A percentile compares a stretch with the other conserved stretches of the same genome.
Evolutionary conservation across 30 jellyfish, hydroid and myxozoan genomes (phyloP).

Genomic region (Catostylus mosaicus): DNA sequence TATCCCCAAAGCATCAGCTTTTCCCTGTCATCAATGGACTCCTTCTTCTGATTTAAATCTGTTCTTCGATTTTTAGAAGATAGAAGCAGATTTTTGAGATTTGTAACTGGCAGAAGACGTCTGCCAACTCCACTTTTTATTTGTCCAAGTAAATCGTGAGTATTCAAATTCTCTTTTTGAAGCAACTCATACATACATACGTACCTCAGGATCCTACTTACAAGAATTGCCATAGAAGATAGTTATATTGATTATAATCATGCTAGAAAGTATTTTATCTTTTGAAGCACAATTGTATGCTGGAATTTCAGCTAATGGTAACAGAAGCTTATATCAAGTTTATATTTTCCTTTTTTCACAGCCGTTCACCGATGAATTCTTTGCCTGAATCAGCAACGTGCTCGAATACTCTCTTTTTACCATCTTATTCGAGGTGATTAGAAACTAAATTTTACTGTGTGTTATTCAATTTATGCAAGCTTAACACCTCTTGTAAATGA

Average conservation of each 20-base stretch:
- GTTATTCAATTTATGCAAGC: too few species aligned
- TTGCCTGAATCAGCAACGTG: constrained; percentile 96
- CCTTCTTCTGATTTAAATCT: background rate
- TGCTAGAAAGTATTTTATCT: too few species aligned
- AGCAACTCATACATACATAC: too few species aligned
- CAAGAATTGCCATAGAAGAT: too few species aligned
- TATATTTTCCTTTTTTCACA: constrained; percentile 26
- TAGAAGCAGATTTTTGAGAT: constrained; percentile 89
- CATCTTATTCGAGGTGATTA: constrained; percentile 78
- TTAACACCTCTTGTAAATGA: too few species aligned
- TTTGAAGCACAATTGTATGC: too few species aligned
- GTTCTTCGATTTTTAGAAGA: constrained; percentile 56
- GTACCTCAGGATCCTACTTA: too few species aligned
- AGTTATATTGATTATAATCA: too few species aligned
- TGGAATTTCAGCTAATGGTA: too few species aligned
- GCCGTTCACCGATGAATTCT: constrained; percentile 76
- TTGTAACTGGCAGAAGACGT: constrained; percentile 93
- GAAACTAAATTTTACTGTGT: too few species aligned
- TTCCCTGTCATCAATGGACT: background rate
- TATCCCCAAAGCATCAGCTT: background rate
- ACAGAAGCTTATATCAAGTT: too few species aligned
- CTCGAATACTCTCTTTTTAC: constrained; percentile 86
- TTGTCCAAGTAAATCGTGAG: constrained; percentile 85
- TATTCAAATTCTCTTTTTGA: too few species aligned
- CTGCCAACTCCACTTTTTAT: constrained; percentile 89